Conservation (phyloP, 2,888 invertebrate genomes). For the Drosophila setosimentum region DNA sequence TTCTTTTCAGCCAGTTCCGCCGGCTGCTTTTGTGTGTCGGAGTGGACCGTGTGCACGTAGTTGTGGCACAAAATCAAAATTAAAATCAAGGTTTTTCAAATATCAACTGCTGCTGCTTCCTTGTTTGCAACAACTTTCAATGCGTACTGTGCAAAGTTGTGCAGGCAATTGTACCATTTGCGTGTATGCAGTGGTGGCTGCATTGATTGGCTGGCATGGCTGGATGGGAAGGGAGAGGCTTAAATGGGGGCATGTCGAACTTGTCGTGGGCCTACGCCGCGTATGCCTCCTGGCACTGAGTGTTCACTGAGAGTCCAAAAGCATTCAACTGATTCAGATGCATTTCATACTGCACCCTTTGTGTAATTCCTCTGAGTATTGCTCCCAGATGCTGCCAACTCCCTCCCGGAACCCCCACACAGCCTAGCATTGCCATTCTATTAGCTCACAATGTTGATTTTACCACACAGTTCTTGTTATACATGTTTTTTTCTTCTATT, state of each 20-base stretch:
- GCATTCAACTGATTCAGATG: conserved; percentile 16
- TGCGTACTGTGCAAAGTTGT: conserved; percentile 44
- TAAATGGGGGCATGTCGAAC: conserved; percentile 3
- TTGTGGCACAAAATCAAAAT: conserved; percentile 27
- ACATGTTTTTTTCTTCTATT: neutral
- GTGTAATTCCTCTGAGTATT: conserved; percentile 13
- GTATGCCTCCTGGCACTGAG: conserved; percentile 25
- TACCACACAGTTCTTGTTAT: neutral
- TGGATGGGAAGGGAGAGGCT: neutral
- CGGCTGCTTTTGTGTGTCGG: conserved; percentile 9
- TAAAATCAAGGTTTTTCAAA: conserved; percentile 57
- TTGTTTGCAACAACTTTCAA: conserved; percentile 65
- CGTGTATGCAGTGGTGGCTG: neutral
- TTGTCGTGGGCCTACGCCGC: conserved; percentile 47
- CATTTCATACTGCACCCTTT: conserved; percentile 27
- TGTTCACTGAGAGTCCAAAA: too few relatives aligned
- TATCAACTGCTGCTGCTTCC: conserved; percentile 50
- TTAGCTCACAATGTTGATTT: conserved; percentile 16
- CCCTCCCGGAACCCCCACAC: neutral
- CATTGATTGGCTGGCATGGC: conserved; percentile 1
- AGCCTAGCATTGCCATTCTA: neutral
- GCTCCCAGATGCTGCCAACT: conserved; percentile 16
- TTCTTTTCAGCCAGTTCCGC: conserved; percentile 28
- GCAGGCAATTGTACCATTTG: neutral
- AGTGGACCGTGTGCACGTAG: conserved; percentile 22